phyloP scores from a whole-genome alignment of 1,140 invertebrate species.

The Calephelis nemesis region DNA sequence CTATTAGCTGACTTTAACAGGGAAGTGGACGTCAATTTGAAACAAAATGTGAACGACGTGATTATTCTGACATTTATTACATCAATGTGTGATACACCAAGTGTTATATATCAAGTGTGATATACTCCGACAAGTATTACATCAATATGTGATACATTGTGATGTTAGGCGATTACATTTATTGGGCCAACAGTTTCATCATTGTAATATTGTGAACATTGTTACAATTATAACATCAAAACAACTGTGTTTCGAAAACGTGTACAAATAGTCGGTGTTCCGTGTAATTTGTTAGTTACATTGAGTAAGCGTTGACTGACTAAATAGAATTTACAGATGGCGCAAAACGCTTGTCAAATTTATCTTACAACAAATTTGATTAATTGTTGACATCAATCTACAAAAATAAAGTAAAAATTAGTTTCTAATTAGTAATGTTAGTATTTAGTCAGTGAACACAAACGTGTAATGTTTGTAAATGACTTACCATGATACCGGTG shows the following conservation, averaged over 20 bases:
- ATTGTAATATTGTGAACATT: conserved; percentile 39
- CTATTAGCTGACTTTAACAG: conserved; percentile 78
- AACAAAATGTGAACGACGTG: conserved; percentile 45
- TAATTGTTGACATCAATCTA: background rate
- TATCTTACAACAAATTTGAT: background rate
- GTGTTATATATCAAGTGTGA: conserved; percentile 47
- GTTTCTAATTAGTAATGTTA: no score
- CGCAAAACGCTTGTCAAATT: background rate
- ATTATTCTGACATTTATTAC: conserved; percentile 35
- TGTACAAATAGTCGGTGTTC: conserved; percentile 55
- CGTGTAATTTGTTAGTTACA: conserved; percentile 57
- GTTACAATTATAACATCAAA: conserved; percentile 50
- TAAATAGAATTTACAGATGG: conserved; percentile 30
- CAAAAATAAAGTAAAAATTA: background rate
- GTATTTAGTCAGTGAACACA: conserved; percentile 67
- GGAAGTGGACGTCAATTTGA: conserved; percentile 72
- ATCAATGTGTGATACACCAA: conserved; percentile 32
- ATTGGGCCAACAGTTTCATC: conserved; percentile 13
- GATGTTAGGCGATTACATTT: conserved; percentile 42
- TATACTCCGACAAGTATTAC: conserved; percentile 30
- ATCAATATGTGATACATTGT: conserved; percentile 34
- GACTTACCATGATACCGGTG: conserved; percentile 98
- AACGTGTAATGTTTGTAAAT: conserved; percentile 53
- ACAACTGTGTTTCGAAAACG: conserved; percentile 31
- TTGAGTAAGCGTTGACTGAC: conserved; percentile 68